Evolutionary conservation across 2,888 invertebrate species (phyloP).

Genomic region (Euproctis similis): DNA sequence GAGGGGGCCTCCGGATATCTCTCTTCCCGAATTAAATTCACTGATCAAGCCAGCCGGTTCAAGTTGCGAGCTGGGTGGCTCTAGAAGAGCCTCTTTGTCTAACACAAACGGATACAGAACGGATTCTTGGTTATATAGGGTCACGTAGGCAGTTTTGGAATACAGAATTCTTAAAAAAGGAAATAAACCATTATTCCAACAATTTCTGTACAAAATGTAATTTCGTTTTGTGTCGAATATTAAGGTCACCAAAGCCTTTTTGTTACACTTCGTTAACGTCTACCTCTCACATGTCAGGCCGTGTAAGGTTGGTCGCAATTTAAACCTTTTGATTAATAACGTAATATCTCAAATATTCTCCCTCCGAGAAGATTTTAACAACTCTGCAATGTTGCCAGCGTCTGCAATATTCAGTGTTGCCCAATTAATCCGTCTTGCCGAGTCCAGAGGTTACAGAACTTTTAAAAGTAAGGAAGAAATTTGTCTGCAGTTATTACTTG

Average conservation of each 20-base stretch:
- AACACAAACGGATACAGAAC: too few species aligned
- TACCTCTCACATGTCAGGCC: conserved; percentile 5
- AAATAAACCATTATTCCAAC: too few species aligned
- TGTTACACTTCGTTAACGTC: not conserved
- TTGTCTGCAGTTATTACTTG: conserved; percentile 16
- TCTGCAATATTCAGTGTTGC: conserved; percentile 13
- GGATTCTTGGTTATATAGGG: too few species aligned
- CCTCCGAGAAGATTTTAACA: not conserved
- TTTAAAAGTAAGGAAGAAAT: conserved; percentile 18
- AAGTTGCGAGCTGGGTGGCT: too few species aligned
- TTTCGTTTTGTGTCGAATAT: not conserved
- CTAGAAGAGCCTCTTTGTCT: too few species aligned
- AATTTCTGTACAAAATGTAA: too few species aligned
- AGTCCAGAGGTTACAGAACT: conserved; percentile 9
- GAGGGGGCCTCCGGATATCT: too few species aligned
- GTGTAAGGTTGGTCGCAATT: conserved; percentile 15
- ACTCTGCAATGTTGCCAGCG: conserved; percentile 4
- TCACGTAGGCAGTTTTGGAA: too few species aligned
- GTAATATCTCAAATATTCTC: conserved; percentile 14
- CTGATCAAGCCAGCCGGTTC: too few species aligned
- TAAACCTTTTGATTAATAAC: conserved; percentile 16
- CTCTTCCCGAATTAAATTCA: too few species aligned
- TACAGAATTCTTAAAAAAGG: too few species aligned
- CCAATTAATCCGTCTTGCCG: conserved; percentile 11
- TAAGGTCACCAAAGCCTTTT: conserved; percentile 8